Evolutionary conservation across 2,888 invertebrate genomes (phyloP).

Genomic region (Dinocampus coccinellae): DNA sequence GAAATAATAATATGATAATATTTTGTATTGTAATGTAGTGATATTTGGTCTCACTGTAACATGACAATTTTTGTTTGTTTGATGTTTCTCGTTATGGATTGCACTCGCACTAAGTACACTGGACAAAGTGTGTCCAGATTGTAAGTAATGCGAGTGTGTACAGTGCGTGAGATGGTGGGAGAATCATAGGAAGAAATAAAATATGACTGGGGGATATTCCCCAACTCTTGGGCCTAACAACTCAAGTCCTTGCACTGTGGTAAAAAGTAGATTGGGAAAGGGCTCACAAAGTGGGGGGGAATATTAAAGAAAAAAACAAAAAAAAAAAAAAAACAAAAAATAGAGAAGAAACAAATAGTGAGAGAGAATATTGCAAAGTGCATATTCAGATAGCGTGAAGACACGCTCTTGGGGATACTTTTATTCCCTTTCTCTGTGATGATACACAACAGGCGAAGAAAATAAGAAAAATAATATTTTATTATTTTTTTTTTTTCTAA

Average conservation of each 20-base stretch:
- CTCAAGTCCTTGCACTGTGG: conserved; percentile 14
- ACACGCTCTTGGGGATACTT: conserved; percentile 65
- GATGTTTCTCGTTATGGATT: conserved; percentile 50
- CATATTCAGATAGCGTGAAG: conserved; percentile 64
- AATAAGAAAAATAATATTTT: too few species aligned
- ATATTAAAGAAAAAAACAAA: not conserved
- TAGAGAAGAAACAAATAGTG: not conserved
- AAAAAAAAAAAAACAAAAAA: conserved; percentile 7
- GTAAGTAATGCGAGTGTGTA: conserved; percentile 29
- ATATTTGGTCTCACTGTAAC: conserved; percentile 11
- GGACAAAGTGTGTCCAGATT: conserved; percentile 31
- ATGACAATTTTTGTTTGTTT: conserved; percentile 8
- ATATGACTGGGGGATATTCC: conserved; percentile 27
- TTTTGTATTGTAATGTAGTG: not conserved
- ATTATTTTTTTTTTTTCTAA: too few species aligned
- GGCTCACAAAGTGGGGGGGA: not conserved
- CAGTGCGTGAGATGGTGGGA: conserved; percentile 15
- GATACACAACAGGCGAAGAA: conserved; percentile 15
- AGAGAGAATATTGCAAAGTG: conserved; percentile 61
- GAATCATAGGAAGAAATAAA: conserved; percentile 24
- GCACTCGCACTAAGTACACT: conserved; percentile 48
- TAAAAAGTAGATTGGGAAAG: not conserved
- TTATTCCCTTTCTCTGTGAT: conserved; percentile 55
- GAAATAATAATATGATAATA: too few species aligned
- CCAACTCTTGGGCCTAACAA: not conserved